Evolutionary conservation across 2,888 invertebrate species (phyloP), one percentile per base, ranked within the genome.

Genomic region (Morinoia aosen): DNA sequence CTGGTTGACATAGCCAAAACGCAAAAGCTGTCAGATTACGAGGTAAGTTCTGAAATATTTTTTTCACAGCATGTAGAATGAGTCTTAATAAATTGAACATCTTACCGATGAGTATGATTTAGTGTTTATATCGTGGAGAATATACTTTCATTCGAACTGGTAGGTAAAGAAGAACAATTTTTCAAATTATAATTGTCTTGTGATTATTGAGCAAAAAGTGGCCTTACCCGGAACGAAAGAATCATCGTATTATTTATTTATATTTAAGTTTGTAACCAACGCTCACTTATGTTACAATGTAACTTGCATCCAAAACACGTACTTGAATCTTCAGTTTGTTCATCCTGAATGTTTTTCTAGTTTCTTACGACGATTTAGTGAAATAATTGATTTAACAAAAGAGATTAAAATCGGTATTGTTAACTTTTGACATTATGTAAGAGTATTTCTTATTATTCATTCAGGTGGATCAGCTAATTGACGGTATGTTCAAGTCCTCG

Each of bases 401-500:
- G 33, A 39, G 12, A 39, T 39, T 88, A 19, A 88, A 19, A 7
- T 88, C 25, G 3, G n/a, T n/a, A 8, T 88, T 88, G 2, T 0
- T 33, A 39, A 33, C 25, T 88, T 88, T 88, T 88, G 11, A 11
- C 33, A 19, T 61, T 61, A 10, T 19, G 61, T 61, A 61, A 2
- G 8, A 19, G 14, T 16, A 19, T 76, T 33, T 76, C 76, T 19
- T 33, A 16, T 76, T 33, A 7, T 93, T 14, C n/a, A 25, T 48
- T 58, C 96, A 96, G 96, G 96, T 96, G n/a, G 96, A 96, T 57
- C 99, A 99, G 97, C 98, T 99, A 11, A 99, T 99, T 96, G 98
- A 99, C 97, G 99, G 99, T 96, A 99, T 99, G 99, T 99, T 99
- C 97, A 98, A 98, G 98, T 98, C 98, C 97, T 99, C 99, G 16